A percentile compares a stretch with the other conserved stretches of the same genome.
Evolutionary conservation across 2,888 invertebrate genomes (phyloP).

Genomic region (Diloba caeruleocephala): DNA sequence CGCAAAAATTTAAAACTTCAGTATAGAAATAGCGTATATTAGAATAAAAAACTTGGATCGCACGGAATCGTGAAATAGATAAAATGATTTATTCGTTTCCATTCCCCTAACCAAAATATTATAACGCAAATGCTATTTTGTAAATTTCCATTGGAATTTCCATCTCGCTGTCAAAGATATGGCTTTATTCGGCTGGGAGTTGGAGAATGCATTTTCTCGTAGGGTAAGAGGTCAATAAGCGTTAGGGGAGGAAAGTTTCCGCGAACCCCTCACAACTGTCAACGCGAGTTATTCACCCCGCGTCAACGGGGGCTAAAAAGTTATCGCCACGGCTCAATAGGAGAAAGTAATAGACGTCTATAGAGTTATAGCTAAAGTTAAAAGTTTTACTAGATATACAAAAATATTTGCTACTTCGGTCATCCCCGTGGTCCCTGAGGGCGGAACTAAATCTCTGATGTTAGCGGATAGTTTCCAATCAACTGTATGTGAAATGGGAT

Average conservation of each 20-base stretch:
- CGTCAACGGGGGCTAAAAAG: slow-evolving; percentile 83
- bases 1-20: slow-evolving; percentile 9
- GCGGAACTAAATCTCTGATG: slow-evolving; percentile 47
- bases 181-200: slow-evolving; percentile 63
- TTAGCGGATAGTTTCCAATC: slow-evolving; percentile 42
- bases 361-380: slow-evolving; percentile 63
- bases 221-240: slow-evolving; percentile 80
- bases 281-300: slow-evolving; percentile 82
- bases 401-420: slow-evolving; percentile 59
- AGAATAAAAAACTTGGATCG: slow-evolving; percentile 41
- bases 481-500: slow-evolving; percentile 41
- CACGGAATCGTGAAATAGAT: slow-evolving; percentile 43
- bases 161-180: slow-evolving; percentile 64
- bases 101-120: slow-evolving; percentile 60
- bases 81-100: slow-evolving; percentile 56
- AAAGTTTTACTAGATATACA: slow-evolving; percentile 59
- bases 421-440: slow-evolving; percentile 39
- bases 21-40: slow-evolving; percentile 29
- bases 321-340: slow-evolving; percentile 75
- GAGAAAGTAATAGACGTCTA: slow-evolving; percentile 78
- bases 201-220: slow-evolving; percentile 76
- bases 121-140: slow-evolving; percentile 66
- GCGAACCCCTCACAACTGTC: slow-evolving; percentile 79
- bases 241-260: slow-evolving; percentile 72
- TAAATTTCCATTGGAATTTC: slow-evolving; percentile 72